phyloP scores from a whole-genome alignment of 2,797 vertebrate genomes.

The Acrocephalus scirpaceus region DNA sequence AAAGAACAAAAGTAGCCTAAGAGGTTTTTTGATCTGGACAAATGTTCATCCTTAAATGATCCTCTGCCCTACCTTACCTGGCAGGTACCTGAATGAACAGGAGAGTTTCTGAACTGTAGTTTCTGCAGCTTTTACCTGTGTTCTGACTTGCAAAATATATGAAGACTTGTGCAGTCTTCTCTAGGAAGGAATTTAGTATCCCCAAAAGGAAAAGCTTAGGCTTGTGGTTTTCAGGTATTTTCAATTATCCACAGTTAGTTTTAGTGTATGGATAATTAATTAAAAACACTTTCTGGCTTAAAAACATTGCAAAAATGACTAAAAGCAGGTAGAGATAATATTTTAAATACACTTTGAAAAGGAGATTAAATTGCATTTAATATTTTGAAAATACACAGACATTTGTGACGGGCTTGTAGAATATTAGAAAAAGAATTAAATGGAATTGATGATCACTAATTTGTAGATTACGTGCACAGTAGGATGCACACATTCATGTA shows the following conservation, averaged over 20 bases:
- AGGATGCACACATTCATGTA: neutral
- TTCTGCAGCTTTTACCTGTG: neutral
- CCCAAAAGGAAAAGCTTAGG: neutral
- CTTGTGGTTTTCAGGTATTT: neutral
- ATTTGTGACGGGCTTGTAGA: neutral
- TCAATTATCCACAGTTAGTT: neutral
- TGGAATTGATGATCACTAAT: neutral
- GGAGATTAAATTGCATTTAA: neutral
- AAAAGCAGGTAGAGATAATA: neutral
- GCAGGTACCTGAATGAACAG: neutral
- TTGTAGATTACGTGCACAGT: neutral
- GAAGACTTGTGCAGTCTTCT: neutral
- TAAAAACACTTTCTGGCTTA: neutral
- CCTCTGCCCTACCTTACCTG: fast-evolving
- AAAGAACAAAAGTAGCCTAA: neutral
- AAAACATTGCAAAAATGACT: neutral
- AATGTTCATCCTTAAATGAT: neutral
- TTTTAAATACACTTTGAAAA: neutral
- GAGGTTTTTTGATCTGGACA: neutral
- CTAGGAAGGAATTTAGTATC: neutral
- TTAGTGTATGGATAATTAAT: neutral
- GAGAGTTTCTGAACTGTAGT: neutral
- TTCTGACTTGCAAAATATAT: neutral
- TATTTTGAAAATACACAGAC: neutral
- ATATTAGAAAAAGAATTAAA: neutral